Evolutionary conservation across 2,888 invertebrate species (phyloP).

Genomic region (Leptopilina myrica): DNA sequence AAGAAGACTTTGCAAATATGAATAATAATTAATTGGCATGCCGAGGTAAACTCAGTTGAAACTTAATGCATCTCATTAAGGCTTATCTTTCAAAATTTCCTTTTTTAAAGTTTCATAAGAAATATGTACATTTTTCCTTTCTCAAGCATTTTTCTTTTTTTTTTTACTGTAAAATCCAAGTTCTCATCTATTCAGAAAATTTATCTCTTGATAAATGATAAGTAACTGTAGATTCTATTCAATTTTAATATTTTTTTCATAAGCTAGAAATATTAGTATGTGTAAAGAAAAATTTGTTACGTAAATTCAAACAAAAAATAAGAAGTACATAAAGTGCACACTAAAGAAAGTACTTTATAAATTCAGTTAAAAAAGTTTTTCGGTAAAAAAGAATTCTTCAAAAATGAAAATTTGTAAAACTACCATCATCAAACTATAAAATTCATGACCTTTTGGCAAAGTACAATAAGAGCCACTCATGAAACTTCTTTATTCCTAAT

Average conservation of each 20-base stretch:
- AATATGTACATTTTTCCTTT: conserved; percentile 31
- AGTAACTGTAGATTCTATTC: neutral
- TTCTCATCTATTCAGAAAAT: conserved; percentile 23
- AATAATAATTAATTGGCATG: conserved; percentile 65
- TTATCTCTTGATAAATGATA: neutral
- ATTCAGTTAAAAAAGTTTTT: neutral
- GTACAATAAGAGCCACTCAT: conserved; percentile 8
- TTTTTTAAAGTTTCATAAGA: neutral
- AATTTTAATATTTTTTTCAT: neutral
- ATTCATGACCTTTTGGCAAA: conserved; percentile 12
- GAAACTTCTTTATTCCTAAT: conserved; percentile 17
- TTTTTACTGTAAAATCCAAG: conserved; percentile 52
- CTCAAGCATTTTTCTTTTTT: conserved; percentile 50
- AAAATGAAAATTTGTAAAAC: conserved; percentile 12
- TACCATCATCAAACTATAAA: conserved; percentile 13
- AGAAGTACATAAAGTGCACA: neutral
- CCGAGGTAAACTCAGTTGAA: conserved; percentile 51
- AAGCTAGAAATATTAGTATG: neutral
- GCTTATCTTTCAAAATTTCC: neutral
- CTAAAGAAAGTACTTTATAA: neutral
- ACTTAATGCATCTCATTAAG: conserved; percentile 63
- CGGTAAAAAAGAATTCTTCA: neutral
- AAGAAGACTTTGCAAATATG: conserved; percentile 52
- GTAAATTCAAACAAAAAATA: neutral
- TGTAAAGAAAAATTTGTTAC: neutral